Evolutionary conservation across 2,797 vertebrate species (phyloP).

Genomic region (Enteromius treurensis): DNA sequence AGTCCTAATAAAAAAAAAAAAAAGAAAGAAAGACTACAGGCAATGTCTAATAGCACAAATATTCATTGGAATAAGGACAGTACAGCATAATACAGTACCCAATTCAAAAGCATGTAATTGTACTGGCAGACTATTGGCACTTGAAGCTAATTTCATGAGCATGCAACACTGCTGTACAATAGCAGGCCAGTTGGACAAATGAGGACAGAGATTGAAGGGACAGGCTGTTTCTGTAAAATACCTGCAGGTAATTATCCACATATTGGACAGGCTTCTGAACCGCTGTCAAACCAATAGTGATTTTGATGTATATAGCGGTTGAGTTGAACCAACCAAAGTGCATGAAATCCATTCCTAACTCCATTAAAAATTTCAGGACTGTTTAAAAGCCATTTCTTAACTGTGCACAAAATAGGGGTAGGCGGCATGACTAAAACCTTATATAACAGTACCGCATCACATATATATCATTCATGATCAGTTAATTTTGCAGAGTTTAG

Average conservation of each 20-base stretch:
- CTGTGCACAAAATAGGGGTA: conserved; percentile 6
- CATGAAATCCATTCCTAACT: background rate
- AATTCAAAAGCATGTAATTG: background rate
- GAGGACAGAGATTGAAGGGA: conserved; percentile 29
- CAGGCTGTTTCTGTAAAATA: conserved; percentile 4
- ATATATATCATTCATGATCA: conserved; percentile 15
- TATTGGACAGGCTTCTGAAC: background rate
- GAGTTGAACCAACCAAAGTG: conserved; percentile 6
- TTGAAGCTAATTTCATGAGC: conserved; percentile 15
- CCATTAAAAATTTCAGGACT: background rate
- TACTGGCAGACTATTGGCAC: background rate
- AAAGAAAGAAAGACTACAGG: background rate
- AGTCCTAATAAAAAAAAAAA: background rate
- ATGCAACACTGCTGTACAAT: conserved; percentile 16
- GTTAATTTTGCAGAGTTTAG: conserved; percentile 1
- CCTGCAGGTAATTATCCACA: conserved; percentile 11
- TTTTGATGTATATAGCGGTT: background rate
- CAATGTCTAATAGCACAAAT: background rate
- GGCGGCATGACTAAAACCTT: conserved; percentile 24
- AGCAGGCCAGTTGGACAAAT: conserved; percentile 30
- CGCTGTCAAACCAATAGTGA: conserved; percentile 13
- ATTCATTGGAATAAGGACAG: background rate
- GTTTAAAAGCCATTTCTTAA: conserved; percentile 12
- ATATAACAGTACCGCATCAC: conserved; percentile 16
- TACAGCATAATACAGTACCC: background rate